Base-by-base conservation (phyloP, 2,113 vertebrate species). In the Tor tambroides region DNA sequence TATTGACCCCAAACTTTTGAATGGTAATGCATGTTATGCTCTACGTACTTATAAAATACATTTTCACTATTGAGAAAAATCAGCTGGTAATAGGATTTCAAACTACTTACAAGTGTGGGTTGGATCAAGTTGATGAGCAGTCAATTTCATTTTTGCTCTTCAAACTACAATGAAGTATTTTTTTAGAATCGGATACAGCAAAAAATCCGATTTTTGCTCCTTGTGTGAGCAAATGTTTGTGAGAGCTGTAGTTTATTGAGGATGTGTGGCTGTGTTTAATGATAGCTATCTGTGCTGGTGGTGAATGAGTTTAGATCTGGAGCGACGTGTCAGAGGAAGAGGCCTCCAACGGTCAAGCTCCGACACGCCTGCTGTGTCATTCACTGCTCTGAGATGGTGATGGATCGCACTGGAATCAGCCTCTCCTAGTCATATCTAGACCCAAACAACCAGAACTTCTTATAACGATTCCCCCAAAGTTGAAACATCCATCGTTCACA, bases 331-430 rank as follows among this genome's bases (percentile, higher is more conserved):
- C 35, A 84, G 49, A 26, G 87, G 77, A 88, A 78, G 30, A 84
- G 61, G 59, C 85, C 77, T 76, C 67, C 38, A 75, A 21, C 82
- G 51, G 38, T 94, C 95, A 92, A 89, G 94, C 93, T 90, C 85
- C 79, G 83, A 92, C 94, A 92, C 54, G 95, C 92, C 91, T 28
- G 77, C 19, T 51, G 59, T 75, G 92, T 90, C 91, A 88, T 41
- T 38, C 32, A n/a, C 9, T 26, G 78, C 26, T 82, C 41, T 9
- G 14, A 76, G 21, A 43, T 26, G 3, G 2, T 46, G 10, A 46
- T n/a, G 28, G 19, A 43, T 43, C 4, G 17, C 74, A 43, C 74
- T 7, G 74, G 23, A 4, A 77, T 77, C 74, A 14, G 30, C 32
- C 30, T 38, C 17, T 71, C 65, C 12, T 71, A 32, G 30, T 38